Evolutionary conservation across 2,888 invertebrate genomes (phyloP).

Genomic region (Sturmia bella): DNA sequence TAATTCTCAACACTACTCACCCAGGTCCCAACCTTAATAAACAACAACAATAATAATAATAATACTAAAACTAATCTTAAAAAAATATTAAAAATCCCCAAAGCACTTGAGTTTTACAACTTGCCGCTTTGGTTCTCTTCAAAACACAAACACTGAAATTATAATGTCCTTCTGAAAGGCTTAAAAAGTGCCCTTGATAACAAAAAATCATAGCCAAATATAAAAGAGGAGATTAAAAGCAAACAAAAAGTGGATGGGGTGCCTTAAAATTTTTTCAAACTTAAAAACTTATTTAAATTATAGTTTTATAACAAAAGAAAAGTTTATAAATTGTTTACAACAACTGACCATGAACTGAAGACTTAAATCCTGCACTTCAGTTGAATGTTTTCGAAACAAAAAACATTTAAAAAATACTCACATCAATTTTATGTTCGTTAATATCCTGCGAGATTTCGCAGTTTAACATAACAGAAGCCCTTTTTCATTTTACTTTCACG

Average conservation of each 20-base stretch:
- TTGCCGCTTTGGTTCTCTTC: not conserved
- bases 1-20: too few relatives aligned
- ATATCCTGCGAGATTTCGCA: slow-evolving; percentile 16
- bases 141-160: slow-evolving; percentile 21
- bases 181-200: slow-evolving; percentile 18
- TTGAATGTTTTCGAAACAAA: too few relatives aligned
- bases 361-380: too few relatives aligned
- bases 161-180: slow-evolving; percentile 23
- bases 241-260: not conserved
- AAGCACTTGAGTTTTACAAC: slow-evolving; percentile 30
- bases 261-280: too few relatives aligned
- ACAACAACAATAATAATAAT: slow-evolving; percentile 1
- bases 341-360: too few relatives aligned
- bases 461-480: not conserved
- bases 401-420: too few relatives aligned
- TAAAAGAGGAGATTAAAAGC: not conserved
- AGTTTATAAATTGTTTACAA: too few relatives aligned
- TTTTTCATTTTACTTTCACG: not conserved
- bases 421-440: not conserved
- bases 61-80: not conserved
- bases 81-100: slow-evolving; percentile 3
- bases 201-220: not conserved
- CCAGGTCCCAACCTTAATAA: too few relatives aligned
- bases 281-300: too few relatives aligned
- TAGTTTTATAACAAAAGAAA: too few relatives aligned